These are phyloP conservation scores for Dryoscopus gambensis DNA, from an alignment of 2,113 vertebrate genomes.

Conservation along the genomic window DNA sequence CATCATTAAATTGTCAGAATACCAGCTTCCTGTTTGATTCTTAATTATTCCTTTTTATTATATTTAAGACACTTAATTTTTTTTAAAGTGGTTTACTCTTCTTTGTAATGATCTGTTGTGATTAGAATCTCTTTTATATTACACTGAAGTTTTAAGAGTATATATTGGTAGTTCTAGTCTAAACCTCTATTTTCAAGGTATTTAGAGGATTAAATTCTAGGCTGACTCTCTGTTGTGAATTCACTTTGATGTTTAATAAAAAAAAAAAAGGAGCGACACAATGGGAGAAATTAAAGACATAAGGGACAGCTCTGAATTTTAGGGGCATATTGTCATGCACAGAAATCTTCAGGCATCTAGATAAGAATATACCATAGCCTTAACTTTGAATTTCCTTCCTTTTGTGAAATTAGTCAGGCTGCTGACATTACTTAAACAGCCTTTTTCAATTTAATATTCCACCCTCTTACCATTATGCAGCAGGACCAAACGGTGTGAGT, in stretches of 20 bases:
- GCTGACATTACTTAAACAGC: slow-evolving; percentile 67
- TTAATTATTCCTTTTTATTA: slow-evolving; percentile 78
- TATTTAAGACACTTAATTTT: slow-evolving; percentile 76
- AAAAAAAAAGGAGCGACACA: slow-evolving; percentile 45
- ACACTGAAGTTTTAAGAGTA: slow-evolving; percentile 61
- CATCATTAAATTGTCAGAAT: slow-evolving; percentile 69
- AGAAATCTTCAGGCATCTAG: slow-evolving; percentile 54
- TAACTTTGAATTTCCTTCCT: slow-evolving; percentile 67
- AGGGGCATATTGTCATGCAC: slow-evolving; percentile 61
- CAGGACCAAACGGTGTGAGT: slow-evolving; percentile 61
- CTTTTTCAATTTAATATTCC: slow-evolving; percentile 70
- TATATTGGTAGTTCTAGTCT: slow-evolving; percentile 64
- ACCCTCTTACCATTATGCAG: slow-evolving; percentile 63
- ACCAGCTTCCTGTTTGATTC: slow-evolving; percentile 64
- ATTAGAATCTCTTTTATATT: slow-evolving; percentile 71
- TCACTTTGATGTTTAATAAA: slow-evolving; percentile 65
- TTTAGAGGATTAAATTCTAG: slow-evolving; percentile 74
- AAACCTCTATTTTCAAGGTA: slow-evolving; percentile 68
- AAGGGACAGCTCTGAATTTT: slow-evolving; percentile 66
- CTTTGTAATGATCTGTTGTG: slow-evolving; percentile 72
- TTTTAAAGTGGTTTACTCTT: slow-evolving; percentile 66
- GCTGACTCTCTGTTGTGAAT: slow-evolving; percentile 74
- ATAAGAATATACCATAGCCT: slow-evolving; percentile 53
- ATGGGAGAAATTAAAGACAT: slow-evolving; percentile 61
- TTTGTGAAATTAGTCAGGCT: slow-evolving; percentile 71